Base-by-base conservation (phyloP, 2,888 invertebrate genomes). In the Athrips mouffetella region DNA sequence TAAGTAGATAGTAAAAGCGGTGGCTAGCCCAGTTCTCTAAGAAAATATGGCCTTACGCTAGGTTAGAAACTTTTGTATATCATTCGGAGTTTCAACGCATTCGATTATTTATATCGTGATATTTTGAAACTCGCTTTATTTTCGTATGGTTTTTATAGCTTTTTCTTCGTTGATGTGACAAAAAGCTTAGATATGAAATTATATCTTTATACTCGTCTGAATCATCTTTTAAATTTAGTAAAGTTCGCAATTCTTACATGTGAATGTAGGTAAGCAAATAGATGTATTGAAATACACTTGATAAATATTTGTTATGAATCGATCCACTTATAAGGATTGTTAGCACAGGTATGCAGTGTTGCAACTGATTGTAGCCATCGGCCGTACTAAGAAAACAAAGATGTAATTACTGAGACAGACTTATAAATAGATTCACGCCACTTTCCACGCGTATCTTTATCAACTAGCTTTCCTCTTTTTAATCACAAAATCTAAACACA, bases 1-100 rank as follows among this genome's bases (percentile, higher is more conserved):
- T 94, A 88, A 91, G 91, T 89, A 16, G 21, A 31, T 25, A 3
- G 30, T 13, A 29, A 4, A 2, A 8, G 6, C 11, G 11, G 2
- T 30, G 6, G 1, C 20, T 31, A 15, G 2, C 33, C 15, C 10
- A 3, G 7, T 33, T 18, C 18, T 10, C 18, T 33, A 16, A 33
- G 33, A 10, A 20, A 37, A 8, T 16, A 21, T 23, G 50, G 27
- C 50, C 44, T 47, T 44, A 47, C 23, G 20, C 42, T 35, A 41
- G 33, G 25, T 33, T 23, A 49, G 25, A 45, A 25, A 40, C n/a
- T 25, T 16, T 49, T 20, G 6, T 27, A 33, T 29, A 41, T 13
- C 23, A 49, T 25, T 27, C 21, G 10, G 4, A 30, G 25, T 27
- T 29, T 15, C n/a, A 23, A 41, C 30, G 16, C 37, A 37, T 35